Conservation (phyloP, 1,140 invertebrate genomes). For the Bombus ignitus region DNA sequence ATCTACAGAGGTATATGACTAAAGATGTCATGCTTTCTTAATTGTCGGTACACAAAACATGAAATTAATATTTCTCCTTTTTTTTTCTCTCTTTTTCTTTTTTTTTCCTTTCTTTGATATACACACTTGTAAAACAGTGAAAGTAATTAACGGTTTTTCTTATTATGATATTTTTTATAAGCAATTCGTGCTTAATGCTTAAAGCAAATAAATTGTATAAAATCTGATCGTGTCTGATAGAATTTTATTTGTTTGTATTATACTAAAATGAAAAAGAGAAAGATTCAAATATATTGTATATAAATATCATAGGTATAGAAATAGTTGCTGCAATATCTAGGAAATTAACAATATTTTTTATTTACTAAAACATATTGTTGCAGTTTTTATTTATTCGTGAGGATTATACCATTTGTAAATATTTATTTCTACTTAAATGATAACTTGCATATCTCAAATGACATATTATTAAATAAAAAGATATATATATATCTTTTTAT, state of each 20-base stretch:
- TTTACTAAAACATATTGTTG: background rate
- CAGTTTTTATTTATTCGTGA: background rate
- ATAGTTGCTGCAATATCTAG: background rate
- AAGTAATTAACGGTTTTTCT: background rate
- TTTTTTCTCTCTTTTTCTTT: slow-evolving; percentile 5
- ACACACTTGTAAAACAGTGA: background rate
- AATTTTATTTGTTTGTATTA: slow-evolving; percentile 21
- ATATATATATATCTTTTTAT: background rate
- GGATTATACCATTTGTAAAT: slow-evolving; percentile 12
- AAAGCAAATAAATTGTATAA: background rate
- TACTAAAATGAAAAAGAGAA: background rate
- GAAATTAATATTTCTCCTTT: background rate
- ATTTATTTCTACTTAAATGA: background rate
- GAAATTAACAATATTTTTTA: background rate
- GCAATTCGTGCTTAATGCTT: background rate
- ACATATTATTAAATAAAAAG: background rate
- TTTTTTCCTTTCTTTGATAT: background rate
- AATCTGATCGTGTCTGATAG: background rate
- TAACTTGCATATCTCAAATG: background rate
- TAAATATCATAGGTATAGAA: slow-evolving; percentile 2
- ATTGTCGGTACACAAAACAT: background rate
- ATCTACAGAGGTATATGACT: slow-evolving; percentile 78
- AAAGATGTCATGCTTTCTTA: slow-evolving; percentile 46
- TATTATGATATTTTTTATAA: background rate
- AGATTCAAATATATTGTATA: slow-evolving; percentile 20